Percentiles rank a stretch among this genome's conserved stretches.
phyloP scores from a whole-genome alignment of 1,140 invertebrate genomes.

The Conus ventricosus region DNA sequence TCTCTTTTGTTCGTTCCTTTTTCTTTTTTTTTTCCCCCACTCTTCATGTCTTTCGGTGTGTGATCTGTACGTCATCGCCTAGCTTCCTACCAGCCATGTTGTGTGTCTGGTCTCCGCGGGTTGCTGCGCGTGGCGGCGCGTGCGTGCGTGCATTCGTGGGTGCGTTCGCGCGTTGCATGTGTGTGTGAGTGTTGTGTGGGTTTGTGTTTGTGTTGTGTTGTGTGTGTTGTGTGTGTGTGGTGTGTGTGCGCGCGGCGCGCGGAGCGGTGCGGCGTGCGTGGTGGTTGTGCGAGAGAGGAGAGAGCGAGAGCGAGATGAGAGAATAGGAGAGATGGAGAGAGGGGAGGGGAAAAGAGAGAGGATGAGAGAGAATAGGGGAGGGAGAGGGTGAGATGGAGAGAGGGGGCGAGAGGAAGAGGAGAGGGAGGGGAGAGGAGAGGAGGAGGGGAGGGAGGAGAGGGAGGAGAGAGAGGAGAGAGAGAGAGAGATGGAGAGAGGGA shows the following conservation, averaged over 20 bases:
- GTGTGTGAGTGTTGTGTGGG: too few relatives aligned
- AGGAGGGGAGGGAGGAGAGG: neutral
- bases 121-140: too few relatives aligned
- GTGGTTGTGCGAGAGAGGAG: neutral
- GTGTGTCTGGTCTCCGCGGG: too few relatives aligned
- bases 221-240: too few relatives aligned
- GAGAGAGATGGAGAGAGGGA: neutral
- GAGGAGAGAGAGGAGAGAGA: constrained; percentile 2
- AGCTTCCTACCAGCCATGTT: too few relatives aligned
- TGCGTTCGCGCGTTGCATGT: too few relatives aligned
- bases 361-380: neutral
- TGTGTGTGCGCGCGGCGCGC: neutral
- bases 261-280: neutral
- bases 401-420: neutral
- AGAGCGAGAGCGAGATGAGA: neutral
- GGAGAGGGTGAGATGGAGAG: neutral
- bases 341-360: neutral
- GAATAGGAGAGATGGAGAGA: neutral
- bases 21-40: too few relatives aligned
- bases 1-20: too few relatives aligned
- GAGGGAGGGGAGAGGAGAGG: neutral
- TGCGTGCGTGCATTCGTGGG: neutral
- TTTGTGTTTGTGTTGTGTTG: too few relatives aligned
- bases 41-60: too few relatives aligned
- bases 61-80: too few relatives aligned